These are phyloP conservation scores for Andricus curvator DNA, from an alignment of 2,888 invertebrate species.

Conservation along the genomic window DNA sequence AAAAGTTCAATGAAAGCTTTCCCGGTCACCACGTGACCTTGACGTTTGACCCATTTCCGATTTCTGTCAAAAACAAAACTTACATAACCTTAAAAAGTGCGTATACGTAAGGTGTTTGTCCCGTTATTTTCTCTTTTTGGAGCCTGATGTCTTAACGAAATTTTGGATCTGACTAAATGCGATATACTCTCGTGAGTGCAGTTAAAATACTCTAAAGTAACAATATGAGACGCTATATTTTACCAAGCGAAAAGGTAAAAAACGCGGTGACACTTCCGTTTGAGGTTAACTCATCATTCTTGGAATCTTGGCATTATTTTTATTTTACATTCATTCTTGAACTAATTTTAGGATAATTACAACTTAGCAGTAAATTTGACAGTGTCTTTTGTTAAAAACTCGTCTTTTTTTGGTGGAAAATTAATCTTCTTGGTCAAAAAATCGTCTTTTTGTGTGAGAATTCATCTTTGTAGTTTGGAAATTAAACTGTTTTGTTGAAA, in stretches of 20 bases:
- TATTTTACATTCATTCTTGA: no score
- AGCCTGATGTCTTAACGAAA: constrained; percentile 5
- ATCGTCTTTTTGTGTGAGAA: no score
- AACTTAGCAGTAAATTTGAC: no score
- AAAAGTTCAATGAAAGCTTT: background rate
- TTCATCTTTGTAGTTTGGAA: no score
- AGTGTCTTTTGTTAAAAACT: no score
- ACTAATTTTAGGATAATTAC: no score
- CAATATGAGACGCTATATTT: background rate
- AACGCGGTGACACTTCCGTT: background rate
- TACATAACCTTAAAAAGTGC: background rate
- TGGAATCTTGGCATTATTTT: background rate
- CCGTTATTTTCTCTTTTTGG: background rate
- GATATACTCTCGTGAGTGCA: constrained; percentile 66
- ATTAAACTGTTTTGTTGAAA: no score
- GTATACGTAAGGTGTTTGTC: background rate
- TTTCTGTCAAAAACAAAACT: background rate
- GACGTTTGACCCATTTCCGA: background rate
- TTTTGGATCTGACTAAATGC: constrained; percentile 59
- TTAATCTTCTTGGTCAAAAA: no score
- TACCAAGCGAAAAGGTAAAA: background rate
- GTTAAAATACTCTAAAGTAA: background rate
- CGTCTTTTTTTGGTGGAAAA: no score
- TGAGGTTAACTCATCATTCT: background rate
- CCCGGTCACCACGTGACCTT: background rate